These are phyloP conservation scores for Polia nebulosa DNA, from an alignment of 2,888 invertebrate genomes.

Conservation along the genomic window DNA sequence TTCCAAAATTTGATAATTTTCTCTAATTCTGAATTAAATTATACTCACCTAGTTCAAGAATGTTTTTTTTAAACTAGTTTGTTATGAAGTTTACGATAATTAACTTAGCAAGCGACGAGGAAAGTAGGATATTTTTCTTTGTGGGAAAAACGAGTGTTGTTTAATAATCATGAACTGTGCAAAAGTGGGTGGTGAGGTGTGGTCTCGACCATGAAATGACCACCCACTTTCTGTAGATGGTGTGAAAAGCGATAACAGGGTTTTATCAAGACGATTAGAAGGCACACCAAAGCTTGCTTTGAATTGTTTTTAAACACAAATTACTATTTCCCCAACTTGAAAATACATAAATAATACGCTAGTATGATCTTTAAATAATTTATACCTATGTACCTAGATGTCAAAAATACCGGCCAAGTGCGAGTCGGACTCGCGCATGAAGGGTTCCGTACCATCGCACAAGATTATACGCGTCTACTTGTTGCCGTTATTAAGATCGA, in stretches of 20 bases:
- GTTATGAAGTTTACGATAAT: constrained; percentile 16
- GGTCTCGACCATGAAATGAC: constrained; percentile 21
- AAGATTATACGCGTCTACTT: too few relatives aligned
- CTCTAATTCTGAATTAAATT: background rate
- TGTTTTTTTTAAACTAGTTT: constrained; percentile 13
- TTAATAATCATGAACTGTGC: constrained; percentile 43
- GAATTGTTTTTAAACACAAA: background rate
- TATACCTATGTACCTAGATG: too few relatives aligned
- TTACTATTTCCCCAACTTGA: too few relatives aligned
- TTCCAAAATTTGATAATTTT: background rate
- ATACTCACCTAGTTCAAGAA: constrained; percentile 24
- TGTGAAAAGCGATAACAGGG: background rate
- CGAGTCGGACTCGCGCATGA: too few relatives aligned
- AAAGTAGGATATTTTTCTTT: constrained; percentile 29
- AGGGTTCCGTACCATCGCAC: too few relatives aligned
- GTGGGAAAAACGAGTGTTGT: constrained; percentile 10
- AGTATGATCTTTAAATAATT: too few relatives aligned
- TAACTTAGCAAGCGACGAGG: constrained; percentile 16
- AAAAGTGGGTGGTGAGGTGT: constrained; percentile 14
- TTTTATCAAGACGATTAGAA: background rate
- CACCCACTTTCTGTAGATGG: constrained; percentile 11
- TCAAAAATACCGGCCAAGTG: too few relatives aligned
- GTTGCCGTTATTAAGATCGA: too few relatives aligned
- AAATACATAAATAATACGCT: background rate
- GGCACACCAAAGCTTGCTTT: background rate